Evolutionary conservation across 2,113 vertebrate genomes (phyloP), one percentile per base, ranked within the genome.

Genomic region (Halcyon malimbica): DNA sequence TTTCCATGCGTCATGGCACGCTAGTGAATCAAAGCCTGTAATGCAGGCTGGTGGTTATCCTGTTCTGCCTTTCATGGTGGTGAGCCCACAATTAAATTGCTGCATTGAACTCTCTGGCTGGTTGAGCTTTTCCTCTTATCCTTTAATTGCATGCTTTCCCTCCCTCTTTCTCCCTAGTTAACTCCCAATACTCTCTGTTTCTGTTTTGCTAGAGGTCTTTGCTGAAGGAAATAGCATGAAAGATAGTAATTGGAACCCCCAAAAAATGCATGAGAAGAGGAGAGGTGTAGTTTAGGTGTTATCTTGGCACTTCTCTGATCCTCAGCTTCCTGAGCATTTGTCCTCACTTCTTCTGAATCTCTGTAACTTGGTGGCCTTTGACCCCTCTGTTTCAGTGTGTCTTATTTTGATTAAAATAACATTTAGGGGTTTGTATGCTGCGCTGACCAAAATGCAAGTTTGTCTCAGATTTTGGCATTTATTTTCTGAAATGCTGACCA

Each of bases 61-160:
- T 46, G 39, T 33, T 75, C 31, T 79, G 28, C n/a, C 28, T 93
- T 78, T 92, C 77, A n/a, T 89, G 80, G 57, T 82, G 68, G 83
- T 96, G 60, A 96, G 29, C 65, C 80, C 60, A 48, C 83, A 96
- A 82, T 95, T 93, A 92, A 92, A 87, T 84, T 76, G 56, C 76
- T 81, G 24, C 74, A 81, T 65, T 84, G 69, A 92, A 82, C 44
- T 26, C 33, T 96, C 21, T 2, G 11, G 53, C 48, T 90, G 41
- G 56, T 50, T 96, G 68, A 89, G 41, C 33, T 75, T 73, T 91
- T 94, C 60, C 56, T 86, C 48, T 33, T 81, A 67, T 6, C 28
- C 60, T 68, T 33, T 68, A 76, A 68, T 82, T 82, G 26, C 10
- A 1, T 68, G 29, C 18, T 78, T 83, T 92, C n/a, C 37, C 25